Evolutionary conservation across 2,888 invertebrate genomes (phyloP).

Genomic region (Campoletis raptor): DNA sequence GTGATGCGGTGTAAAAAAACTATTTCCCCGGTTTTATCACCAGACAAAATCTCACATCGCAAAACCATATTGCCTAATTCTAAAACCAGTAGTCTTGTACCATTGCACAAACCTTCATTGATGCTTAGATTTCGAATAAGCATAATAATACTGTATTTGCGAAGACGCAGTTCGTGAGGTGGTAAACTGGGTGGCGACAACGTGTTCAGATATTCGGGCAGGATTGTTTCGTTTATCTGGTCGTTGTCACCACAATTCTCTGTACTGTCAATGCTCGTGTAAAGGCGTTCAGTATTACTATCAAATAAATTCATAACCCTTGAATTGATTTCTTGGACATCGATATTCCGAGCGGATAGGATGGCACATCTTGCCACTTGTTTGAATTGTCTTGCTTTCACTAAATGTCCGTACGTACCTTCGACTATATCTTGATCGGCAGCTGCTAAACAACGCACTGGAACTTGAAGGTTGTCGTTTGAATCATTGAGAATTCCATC

Average conservation of each 20-base stretch:
- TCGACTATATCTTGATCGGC: constrained; percentile 60
- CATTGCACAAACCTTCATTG: constrained; percentile 49
- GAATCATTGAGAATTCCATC: constrained; percentile 65
- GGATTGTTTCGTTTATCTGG: constrained; percentile 47
- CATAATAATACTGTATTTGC: constrained; percentile 49
- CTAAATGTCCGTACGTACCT: constrained; percentile 58
- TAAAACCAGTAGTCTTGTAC: constrained; percentile 61
- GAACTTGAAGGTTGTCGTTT: constrained; percentile 61
- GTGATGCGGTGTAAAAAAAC: constrained; percentile 50
- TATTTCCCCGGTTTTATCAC: constrained; percentile 49
- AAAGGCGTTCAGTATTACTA: constrained; percentile 48
- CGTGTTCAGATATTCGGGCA: constrained; percentile 63
- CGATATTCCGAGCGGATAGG: constrained; percentile 68
- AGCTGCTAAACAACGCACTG: constrained; percentile 58
- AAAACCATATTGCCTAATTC: constrained; percentile 43
- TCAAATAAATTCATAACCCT: constrained; percentile 64
- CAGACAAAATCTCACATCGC: constrained; percentile 66
- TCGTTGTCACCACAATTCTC: constrained; percentile 56
- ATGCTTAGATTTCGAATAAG: constrained; percentile 52
- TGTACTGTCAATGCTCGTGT: constrained; percentile 58
- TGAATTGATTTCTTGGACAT: constrained; percentile 66
- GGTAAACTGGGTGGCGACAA: constrained; percentile 41
- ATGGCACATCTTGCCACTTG: constrained; percentile 56
- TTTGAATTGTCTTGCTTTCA: constrained; percentile 55
- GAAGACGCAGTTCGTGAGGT: constrained; percentile 40